A percentile compares a stretch with the other conserved stretches of the same genome.
These are phyloP conservation scores for Coreoperca whiteheadi DNA, from an alignment of 2,113 vertebrate species.

Conservation along the genomic window DNA sequence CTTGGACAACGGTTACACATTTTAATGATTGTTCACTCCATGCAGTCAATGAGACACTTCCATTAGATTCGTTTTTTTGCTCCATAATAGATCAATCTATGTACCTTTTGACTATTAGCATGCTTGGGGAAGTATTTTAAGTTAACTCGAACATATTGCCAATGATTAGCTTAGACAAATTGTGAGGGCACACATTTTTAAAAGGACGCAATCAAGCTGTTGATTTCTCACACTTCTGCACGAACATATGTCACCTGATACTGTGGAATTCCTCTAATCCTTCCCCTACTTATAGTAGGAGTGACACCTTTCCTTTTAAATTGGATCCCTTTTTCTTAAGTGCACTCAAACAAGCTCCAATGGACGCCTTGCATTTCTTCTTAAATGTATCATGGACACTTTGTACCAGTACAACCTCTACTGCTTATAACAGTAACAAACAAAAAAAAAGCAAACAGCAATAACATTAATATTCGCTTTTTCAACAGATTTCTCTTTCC, in stretches of 20 bases:
- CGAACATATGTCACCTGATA: constrained; percentile 84
- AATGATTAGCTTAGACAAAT: constrained; percentile 32
- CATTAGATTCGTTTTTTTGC: constrained; percentile 6
- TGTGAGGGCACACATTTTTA: constrained; percentile 37
- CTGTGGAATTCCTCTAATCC: constrained; percentile 84
- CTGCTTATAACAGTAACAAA: not conserved
- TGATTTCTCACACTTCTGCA: constrained; percentile 83
- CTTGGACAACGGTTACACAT: constrained; percentile 69
- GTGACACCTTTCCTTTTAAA: constrained; percentile 74
- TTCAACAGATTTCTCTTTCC: not conserved
- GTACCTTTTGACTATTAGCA: not conserved
- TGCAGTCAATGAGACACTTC: constrained; percentile 52
- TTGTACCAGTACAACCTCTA: not conserved
- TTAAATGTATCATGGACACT: constrained; percentile 22
- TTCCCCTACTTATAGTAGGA: constrained; percentile 68
- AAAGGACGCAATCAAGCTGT: constrained; percentile 65
- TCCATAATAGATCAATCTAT: not conserved
- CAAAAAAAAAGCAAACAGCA: not conserved
- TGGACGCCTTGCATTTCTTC: constrained; percentile 51
- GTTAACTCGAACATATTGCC: not conserved
- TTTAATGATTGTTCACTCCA: constrained; percentile 65
- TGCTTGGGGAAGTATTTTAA: not conserved
- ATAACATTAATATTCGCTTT: not conserved
- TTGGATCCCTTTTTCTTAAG: constrained; percentile 69
- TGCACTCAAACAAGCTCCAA: constrained; percentile 60